These are phyloP conservation scores for Sphaeramia orbicularis DNA, from an alignment of 2,797 vertebrate genomes.

Conservation along the genomic window DNA sequence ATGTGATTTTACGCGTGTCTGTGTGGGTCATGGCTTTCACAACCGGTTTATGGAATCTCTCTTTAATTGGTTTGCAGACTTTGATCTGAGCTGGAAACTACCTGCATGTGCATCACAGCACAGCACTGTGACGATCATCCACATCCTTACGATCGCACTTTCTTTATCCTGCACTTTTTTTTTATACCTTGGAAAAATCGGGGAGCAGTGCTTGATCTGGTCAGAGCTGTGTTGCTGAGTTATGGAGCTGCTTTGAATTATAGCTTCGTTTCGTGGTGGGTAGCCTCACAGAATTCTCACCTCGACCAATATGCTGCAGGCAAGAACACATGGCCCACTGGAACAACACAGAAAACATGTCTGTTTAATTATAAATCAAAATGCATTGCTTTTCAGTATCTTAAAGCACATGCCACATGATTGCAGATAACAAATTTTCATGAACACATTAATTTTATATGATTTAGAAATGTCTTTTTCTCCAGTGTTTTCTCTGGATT, in stretches of 20 bases:
- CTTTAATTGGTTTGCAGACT: conserved; percentile 85
- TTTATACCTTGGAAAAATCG: conserved; percentile 35
- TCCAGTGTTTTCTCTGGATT: not conserved
- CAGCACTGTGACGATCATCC: conserved; percentile 73
- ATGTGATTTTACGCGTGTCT: conserved; percentile 74
- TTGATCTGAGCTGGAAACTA: conserved; percentile 82
- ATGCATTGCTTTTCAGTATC: conserved; percentile 24
- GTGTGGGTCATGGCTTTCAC: conserved; percentile 83
- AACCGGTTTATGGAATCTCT: conserved; percentile 81
- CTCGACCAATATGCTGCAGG: conserved; percentile 31
- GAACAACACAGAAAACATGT: conserved; percentile 21
- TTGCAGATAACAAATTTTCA: not conserved
- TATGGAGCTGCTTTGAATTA: conserved; percentile 54
- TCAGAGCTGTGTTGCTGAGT: conserved; percentile 41
- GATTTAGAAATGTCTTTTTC: conserved; percentile 5
- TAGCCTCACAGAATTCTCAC: conserved; percentile 46
- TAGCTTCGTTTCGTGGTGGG: conserved; percentile 33
- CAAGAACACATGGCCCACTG: conserved; percentile 43
- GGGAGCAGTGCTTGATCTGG: conserved; percentile 42
- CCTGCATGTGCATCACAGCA: conserved; percentile 58
- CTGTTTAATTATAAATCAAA: conserved; percentile 27
- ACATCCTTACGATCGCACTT: conserved; percentile 42
- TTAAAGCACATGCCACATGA: conserved; percentile 21
- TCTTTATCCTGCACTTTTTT: conserved; percentile 31
- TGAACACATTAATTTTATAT: conserved; percentile 13